A percentile compares a stretch with the other conserved stretches of the same genome.
Evolutionary conservation across 2,113 vertebrate genomes (phyloP).

Genomic region (Eleginops maclovinus): DNA sequence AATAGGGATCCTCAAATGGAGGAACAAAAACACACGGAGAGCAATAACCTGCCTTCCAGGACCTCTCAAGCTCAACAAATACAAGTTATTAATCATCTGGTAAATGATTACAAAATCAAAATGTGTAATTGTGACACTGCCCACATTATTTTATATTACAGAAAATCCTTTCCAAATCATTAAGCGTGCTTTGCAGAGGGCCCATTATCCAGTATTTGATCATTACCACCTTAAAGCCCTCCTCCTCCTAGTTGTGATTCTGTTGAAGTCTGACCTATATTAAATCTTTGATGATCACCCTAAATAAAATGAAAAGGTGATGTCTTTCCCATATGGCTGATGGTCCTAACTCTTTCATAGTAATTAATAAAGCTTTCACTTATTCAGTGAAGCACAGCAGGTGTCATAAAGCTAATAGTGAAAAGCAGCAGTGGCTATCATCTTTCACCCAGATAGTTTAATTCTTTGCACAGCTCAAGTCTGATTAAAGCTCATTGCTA

Average conservation of each 20-base stretch:
- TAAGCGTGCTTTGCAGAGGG: not conserved
- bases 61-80: no score
- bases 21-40: constrained; percentile 48
- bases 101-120: not conserved
- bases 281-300: constrained; percentile 7
- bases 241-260: not conserved
- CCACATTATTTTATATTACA: not conserved
- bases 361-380: constrained; percentile 50
- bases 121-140: not conserved
- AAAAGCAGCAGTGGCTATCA: constrained; percentile 57
- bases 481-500: constrained; percentile 74
- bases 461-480: constrained; percentile 52
- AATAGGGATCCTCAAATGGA: constrained; percentile 54
- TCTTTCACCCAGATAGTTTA: constrained; percentile 60
- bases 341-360: constrained; percentile 16
- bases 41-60: constrained; percentile 26
- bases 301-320: constrained; percentile 18
- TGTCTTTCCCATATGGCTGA: constrained; percentile 14
- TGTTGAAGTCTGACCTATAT: not conserved
- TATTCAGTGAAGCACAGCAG: constrained; percentile 36
- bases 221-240: constrained; percentile 4
- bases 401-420: constrained; percentile 44
- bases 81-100: no score
- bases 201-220: not conserved
- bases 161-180: not conserved